These are phyloP conservation scores for Pyxicephalus adspersus DNA, from an alignment of 2,113 vertebrate species.

Conservation along the genomic window DNA sequence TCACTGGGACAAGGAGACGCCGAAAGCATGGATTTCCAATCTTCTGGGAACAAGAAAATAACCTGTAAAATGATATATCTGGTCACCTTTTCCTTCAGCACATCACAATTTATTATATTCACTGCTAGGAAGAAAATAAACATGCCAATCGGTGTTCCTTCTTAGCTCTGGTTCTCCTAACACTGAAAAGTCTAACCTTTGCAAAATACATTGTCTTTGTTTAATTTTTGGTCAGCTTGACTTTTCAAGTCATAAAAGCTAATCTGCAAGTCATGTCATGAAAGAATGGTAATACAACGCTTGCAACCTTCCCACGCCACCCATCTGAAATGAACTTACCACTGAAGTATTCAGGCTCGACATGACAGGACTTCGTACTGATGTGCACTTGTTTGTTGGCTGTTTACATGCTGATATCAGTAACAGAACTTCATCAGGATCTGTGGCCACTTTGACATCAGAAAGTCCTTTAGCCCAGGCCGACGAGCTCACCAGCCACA, in stretches of 20 bases:
- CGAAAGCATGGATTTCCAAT: no score
- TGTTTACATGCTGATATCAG: conserved; percentile 93
- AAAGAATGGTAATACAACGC: neutral
- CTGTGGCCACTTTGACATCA: conserved; percentile 90
- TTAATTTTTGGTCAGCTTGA: neutral
- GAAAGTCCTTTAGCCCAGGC: conserved; percentile 97
- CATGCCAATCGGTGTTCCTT: no score
- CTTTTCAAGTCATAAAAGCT: neutral
- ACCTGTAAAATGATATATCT: no score
- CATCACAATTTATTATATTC: no score
- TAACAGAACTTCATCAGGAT: conserved; percentile 89
- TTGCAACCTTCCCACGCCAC: neutral
- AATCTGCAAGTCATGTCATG: neutral
- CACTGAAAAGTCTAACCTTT: neutral
- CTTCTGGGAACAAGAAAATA: no score
- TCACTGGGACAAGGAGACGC: no score
- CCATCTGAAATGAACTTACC: conserved; percentile 72
- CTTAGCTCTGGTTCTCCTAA: neutral
- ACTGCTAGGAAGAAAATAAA: no score
- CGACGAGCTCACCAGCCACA: conserved; percentile 97
- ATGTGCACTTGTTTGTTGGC: conserved; percentile 85
- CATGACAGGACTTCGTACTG: conserved; percentile 87
- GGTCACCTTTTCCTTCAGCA: no score
- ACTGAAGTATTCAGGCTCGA: conserved; percentile 96
- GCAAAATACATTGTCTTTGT: neutral